Base-by-base conservation (phyloP, 1,140 invertebrate genomes). In the Maniola jurtina region DNA sequence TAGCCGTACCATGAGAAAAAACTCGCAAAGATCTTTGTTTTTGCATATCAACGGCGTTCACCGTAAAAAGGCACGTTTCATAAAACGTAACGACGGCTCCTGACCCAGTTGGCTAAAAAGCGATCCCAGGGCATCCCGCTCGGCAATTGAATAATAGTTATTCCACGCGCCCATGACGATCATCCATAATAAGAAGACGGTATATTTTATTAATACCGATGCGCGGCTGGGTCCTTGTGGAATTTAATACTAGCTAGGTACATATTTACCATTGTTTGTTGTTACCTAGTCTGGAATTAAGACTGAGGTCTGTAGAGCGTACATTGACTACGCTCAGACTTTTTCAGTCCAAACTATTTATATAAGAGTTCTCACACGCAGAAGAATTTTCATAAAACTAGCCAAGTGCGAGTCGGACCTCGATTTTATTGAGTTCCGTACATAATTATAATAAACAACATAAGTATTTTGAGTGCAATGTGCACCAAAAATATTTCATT, bases 101-200 rank as follows among this genome's bases (percentile, higher is more conserved):
- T 60, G 40, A 60, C 58, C 58, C 58, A 45, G 15, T 60, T 60
- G 40, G 58, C 54, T 55, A 55, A 55, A 55, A 55, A 60, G 58
- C 25, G 40, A 60, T 47, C 42, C 58, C 15, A 60, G 54, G 54
- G 54, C 33, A 40, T 45, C 42, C 35, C 58, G 58, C 14, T 36
- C 45, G 58, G 40, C 38, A 60, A 60, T 60, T 60, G 58, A 60
- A 60, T 60, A 60, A 47, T 45, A 60, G 54, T 55, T 55, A 55
- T 55, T 60, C 16, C 11, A 47, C 58, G 33, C 13, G 25, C 40
- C 40, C 42, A 25, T 36, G 58, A 40, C 40, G 45, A 60, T 47
- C 42, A 47, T 60, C 54, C 54, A 55, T 55, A 55, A 55, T 55
- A 60, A 60, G 15, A 52, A 45, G 58, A 60, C 11, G n/a, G 35